Percentiles rank a stretch among this genome's conserved stretches.
Conservation (phyloP, 2,113 vertebrate species). For the Lathamus discolor region DNA sequence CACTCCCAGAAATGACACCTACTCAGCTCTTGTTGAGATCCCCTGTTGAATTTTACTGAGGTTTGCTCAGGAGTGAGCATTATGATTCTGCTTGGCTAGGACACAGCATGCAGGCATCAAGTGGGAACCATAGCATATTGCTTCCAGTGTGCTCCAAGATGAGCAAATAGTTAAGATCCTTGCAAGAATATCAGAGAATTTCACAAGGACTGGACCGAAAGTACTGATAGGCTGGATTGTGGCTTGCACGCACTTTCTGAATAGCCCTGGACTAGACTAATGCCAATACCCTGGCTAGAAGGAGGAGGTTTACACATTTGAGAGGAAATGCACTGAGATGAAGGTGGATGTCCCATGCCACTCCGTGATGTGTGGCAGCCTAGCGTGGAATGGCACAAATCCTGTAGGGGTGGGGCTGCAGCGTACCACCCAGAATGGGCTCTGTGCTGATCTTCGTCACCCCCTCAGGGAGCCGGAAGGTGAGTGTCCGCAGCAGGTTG, state of each 20-base stretch:
- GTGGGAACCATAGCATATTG: not conserved
- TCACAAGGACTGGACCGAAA: not conserved
- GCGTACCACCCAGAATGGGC: not conserved
- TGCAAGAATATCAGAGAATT: not conserved
- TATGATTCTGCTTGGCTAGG: not conserved
- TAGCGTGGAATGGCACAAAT: constrained; percentile 42
- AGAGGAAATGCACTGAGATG: not conserved
- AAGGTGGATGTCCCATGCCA: not conserved
- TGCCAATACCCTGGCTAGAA: not conserved
- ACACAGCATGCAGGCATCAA: not conserved
- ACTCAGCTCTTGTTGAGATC: not conserved
- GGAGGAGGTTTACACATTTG: not conserved
- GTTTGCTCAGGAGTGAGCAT: not conserved
- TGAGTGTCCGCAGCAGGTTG: constrained; percentile 29
- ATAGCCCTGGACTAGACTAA: not conserved
- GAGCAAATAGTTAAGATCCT: not conserved
- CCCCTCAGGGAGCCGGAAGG: not conserved
- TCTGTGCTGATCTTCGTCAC: not conserved
- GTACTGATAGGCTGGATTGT: not conserved
- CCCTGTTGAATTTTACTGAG: not conserved
- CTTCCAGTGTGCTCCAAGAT: not conserved
- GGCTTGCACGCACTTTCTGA: not conserved
- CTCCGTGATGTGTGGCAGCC: not conserved
- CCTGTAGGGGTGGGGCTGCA: constrained; percentile 45
- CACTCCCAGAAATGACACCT: not conserved